Evolutionary conservation across 2,888 invertebrate genomes (phyloP).

Genomic region (Chrysolina oricalcia): DNA sequence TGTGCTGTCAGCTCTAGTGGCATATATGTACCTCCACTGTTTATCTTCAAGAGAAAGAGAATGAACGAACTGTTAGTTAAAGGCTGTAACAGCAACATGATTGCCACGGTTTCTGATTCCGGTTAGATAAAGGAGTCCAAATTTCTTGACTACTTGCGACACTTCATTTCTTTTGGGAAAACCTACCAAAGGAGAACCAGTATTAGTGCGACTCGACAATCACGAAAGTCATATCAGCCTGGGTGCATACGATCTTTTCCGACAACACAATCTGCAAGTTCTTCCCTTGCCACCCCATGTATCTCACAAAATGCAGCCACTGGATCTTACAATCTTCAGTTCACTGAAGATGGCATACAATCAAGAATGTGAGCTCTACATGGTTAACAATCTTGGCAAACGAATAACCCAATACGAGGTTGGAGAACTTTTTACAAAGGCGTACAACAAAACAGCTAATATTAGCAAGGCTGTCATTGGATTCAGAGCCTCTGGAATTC

Average conservation of each 20-base stretch:
- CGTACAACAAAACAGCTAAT: background rate
- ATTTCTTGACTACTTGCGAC: constrained; percentile 1
- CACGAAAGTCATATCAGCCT: constrained; percentile 25
- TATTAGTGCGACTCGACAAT: too few species aligned
- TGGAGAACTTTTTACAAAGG: constrained; percentile 14
- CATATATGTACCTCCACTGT: background rate
- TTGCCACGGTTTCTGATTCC: constrained; percentile 6
- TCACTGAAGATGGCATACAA: background rate
- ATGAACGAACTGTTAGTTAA: constrained; percentile 7
- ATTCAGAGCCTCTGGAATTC: too few species aligned
- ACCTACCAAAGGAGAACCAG: too few species aligned
- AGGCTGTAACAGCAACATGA: background rate
- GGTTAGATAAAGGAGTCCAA: constrained; percentile 19
- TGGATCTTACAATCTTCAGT: constrained; percentile 4
- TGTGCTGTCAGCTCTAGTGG: background rate
- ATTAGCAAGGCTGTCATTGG: background rate
- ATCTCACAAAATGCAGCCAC: constrained; percentile 27
- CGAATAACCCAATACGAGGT: constrained; percentile 24
- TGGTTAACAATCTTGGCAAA: constrained; percentile 14
- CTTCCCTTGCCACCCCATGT: background rate
- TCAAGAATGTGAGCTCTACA: constrained; percentile 19
- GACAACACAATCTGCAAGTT: background rate
- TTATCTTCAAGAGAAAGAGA: constrained; percentile 1
- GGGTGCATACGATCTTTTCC: constrained; percentile 22
- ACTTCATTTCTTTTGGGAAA: too few species aligned